A percentile compares a stretch with the other conserved stretches of the same genome.
Conservation (phyloP, 1,140 invertebrate genomes). For the Mamestra configurata region DNA sequence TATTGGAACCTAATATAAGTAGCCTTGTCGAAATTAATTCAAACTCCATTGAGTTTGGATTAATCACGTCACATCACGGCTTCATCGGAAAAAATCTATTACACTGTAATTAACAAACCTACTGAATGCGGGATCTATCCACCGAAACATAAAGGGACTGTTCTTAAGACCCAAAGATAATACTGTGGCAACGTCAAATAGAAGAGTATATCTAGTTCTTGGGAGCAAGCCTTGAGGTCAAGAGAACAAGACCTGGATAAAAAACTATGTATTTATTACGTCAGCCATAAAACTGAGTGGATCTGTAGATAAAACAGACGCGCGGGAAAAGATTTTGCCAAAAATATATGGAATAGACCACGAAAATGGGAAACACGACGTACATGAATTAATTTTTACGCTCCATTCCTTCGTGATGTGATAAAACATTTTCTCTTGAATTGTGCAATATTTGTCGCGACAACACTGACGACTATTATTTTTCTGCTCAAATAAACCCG, state of each 20-base stretch:
- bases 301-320: not conserved
- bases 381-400: constrained; percentile 10
- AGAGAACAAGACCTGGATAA: not conserved
- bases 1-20: no score
- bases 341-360: not conserved
- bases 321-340: not conserved
- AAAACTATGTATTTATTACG: constrained; percentile 5
- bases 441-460: not conserved
- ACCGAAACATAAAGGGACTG: no score
- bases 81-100: no score
- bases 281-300: constrained; percentile 22
- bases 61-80: no score
- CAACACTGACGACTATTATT: not conserved
- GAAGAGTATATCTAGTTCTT: not conserved
- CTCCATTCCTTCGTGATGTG: not conserved
- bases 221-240: not conserved
- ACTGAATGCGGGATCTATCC: no score
- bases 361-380: not conserved
- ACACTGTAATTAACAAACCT: no score
- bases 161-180: no score
- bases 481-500: not conserved
- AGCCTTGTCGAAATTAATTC: no score
- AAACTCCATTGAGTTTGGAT: no score
- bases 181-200: no score
- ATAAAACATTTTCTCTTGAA: not conserved